Evolutionary conservation across 2,113 vertebrate genomes (phyloP).

Genomic region (Pseudonaja textilis): DNA sequence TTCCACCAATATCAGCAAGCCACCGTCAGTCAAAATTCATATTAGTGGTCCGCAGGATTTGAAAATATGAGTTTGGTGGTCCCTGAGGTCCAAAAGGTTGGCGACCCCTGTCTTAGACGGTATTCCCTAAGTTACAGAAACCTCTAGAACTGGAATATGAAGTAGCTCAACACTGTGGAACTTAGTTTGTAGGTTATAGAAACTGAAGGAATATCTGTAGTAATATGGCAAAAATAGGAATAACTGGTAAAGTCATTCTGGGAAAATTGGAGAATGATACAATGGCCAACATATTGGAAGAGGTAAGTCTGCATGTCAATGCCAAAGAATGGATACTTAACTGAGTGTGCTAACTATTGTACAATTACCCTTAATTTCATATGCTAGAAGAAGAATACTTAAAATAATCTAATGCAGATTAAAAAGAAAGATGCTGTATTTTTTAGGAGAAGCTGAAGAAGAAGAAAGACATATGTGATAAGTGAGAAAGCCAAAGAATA

Average conservation of each 20-base stretch:
- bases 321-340: background rate
- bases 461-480: background rate
- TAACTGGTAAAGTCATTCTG: background rate
- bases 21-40: no score
- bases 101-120: background rate
- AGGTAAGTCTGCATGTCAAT: background rate
- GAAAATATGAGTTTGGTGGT: no score
- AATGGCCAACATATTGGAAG: background rate
- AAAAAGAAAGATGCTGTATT: background rate
- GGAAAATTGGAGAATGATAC: background rate
- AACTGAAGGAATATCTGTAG: background rate
- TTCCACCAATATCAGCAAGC: no score
- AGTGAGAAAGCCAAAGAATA: background rate
- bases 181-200: background rate
- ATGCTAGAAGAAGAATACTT: background rate
- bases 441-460: background rate
- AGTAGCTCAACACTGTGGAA: background rate
- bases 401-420: background rate
- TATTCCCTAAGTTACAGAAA: background rate
- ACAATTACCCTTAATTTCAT: background rate
- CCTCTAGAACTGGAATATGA: background rate
- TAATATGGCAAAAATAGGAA: background rate
- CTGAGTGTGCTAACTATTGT: background rate
- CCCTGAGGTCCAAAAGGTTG: no score
- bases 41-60: no score